These are phyloP conservation scores for Tursiops truncatus DNA, from an alignment of 2,113 vertebrate species.

Conservation along the genomic window DNA sequence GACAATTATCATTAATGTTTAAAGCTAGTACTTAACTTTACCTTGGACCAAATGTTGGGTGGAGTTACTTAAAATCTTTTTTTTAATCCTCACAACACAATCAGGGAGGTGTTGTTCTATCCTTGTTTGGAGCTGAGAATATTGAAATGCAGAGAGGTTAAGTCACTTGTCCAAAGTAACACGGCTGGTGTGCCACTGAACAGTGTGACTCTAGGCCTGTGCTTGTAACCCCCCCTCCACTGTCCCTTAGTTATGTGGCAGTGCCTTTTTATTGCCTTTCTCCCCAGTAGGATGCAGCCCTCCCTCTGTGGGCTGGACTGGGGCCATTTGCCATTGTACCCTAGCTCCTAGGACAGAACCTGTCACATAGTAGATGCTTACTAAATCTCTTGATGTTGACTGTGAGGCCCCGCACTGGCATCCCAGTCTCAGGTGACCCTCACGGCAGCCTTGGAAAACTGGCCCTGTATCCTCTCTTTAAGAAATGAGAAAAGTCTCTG, in stretches of 20 bases:
- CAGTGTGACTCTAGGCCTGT: fast-evolving
- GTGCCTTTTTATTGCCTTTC: not conserved
- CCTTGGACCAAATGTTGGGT: not conserved
- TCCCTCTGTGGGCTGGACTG: fast-evolving
- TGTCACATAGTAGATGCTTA: not conserved
- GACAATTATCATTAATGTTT: not conserved
- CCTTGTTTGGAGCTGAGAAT: not conserved
- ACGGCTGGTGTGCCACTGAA: fast-evolving
- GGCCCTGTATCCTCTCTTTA: not conserved
- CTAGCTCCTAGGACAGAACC: not conserved
- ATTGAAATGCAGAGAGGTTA: not conserved
- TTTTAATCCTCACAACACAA: not conserved
- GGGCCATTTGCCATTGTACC: not conserved
- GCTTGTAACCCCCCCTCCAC: not conserved
- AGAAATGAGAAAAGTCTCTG: not conserved
- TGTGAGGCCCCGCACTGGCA: not conserved
- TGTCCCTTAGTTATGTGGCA: fast-evolving
- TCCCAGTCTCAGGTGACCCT: not conserved
- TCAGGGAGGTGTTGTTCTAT: not conserved
- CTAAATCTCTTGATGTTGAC: not conserved
- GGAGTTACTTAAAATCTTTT: not conserved
- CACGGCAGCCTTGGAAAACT: not conserved
- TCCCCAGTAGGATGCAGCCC: too few species aligned
- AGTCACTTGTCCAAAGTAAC: not conserved
- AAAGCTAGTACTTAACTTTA: not conserved